Conservation (phyloP, 2,797 vertebrate species). For the Catamblyrhynchus diadema region DNA sequence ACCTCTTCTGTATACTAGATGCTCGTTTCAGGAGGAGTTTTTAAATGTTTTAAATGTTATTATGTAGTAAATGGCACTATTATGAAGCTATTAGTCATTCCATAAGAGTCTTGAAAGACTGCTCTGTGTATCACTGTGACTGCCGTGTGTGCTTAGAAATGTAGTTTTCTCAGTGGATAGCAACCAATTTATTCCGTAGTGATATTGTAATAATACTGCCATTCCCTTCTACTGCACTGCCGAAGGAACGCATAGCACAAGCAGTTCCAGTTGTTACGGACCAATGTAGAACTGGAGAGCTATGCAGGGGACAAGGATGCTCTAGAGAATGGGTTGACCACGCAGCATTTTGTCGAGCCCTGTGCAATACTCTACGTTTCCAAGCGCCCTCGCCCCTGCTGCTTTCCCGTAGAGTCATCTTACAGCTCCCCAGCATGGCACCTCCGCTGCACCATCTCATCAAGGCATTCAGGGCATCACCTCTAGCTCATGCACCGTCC, state of each 20-base stretch:
- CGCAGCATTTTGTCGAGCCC: slow-evolving; percentile 95
- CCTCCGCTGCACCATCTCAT: slow-evolving; percentile 56
- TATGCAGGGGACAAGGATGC: slow-evolving; percentile 74
- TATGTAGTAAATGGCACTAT: slow-evolving; percentile 98
- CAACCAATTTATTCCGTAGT: slow-evolving; percentile 92
- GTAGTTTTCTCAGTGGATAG: slow-evolving; percentile 96
- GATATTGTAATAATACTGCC: slow-evolving; percentile 92
- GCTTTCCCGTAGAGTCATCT: slow-evolving; percentile 31
- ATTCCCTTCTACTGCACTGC: slow-evolving; percentile 92
- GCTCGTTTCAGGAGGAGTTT: slow-evolving; percentile 94
- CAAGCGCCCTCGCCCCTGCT: not conserved
- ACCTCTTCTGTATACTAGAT: slow-evolving; percentile 93
- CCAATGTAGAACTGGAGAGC: slow-evolving; percentile 81
- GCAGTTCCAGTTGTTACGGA: slow-evolving; percentile 77
- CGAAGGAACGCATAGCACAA: slow-evolving; percentile 78
- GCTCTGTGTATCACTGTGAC: slow-evolving; percentile 99
- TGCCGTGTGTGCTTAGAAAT: slow-evolving; percentile 96
- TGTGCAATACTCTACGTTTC: slow-evolving; percentile 89
- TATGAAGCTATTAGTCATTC: slow-evolving; percentile 98
- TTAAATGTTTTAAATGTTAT: slow-evolving; percentile 98
- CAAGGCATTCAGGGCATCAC: slow-evolving; percentile 54
- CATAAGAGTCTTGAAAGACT: slow-evolving; percentile 94
- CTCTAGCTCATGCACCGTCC: not conserved
- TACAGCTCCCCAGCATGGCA: slow-evolving; percentile 26
- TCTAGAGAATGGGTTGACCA: slow-evolving; percentile 77